Evolutionary conservation across 1,140 invertebrate genomes (phyloP), one percentile per base, ranked within the genome.

Genomic region (Phocides pigmalion): DNA sequence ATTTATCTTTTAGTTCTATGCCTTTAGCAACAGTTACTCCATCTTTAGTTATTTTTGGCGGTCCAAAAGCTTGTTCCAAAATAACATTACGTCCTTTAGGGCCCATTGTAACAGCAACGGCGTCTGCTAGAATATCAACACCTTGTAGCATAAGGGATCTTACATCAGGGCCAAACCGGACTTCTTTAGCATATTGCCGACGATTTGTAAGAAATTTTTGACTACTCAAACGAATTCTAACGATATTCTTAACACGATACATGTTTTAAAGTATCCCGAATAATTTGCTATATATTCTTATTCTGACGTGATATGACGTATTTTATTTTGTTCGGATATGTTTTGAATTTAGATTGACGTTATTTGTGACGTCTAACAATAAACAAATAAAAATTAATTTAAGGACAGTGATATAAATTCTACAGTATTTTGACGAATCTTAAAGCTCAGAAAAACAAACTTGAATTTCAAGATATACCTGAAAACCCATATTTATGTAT

Each of bases 71-170:
- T 89, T 99, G 98, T 92, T 99, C 99, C 72, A 99, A 94, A 76
- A 99, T 99, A 9, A 99, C 99, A 92, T 99, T 99, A 70, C 99
- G 95, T 32, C 99, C 99, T 95, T 99, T 99, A 50, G 99, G 99
- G 35, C 99, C 99, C 98, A 99, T 99, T 35, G 99, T 99, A 15
- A 99, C 98, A 9, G 99, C 98, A 4, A 99, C 99, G 41, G 99
- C 98, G 94, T 99, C 98, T 59, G 99, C 98, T 14, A 99, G 93
- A 20, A 99, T 94, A 93, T 99, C 98, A 4, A 99, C 98, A 59
- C 99, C 99, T 90, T 98, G 97, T 15, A 99, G 93, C 98, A 99
- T 99, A 58, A 98, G 92, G 35, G 97, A 97, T 84, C 99, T 93
- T 25, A 99, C 98, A 92, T 99, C 99, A 61, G 97, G 94, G n/a